phyloP scores from a whole-genome alignment of 2,888 invertebrate genomes.

The Spisula solida region DNA sequence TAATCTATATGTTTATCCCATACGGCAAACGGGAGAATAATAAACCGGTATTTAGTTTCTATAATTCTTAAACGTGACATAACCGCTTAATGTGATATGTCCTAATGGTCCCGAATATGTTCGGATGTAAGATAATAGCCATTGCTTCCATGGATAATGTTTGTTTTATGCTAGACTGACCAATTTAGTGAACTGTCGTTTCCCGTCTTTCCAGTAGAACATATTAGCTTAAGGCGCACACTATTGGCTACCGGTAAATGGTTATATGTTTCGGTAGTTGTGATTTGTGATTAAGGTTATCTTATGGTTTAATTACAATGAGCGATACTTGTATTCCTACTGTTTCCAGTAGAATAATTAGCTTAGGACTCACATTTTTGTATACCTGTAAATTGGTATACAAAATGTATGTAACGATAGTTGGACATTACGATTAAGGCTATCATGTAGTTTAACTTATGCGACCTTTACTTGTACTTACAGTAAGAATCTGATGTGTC shows the following conservation, averaged over 20 bases:
- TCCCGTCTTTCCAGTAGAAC: background rate
- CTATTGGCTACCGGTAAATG: background rate
- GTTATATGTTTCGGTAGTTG: background rate
- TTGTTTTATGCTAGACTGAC: too few relatives aligned
- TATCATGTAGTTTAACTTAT: background rate
- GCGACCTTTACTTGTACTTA: slow-evolving; percentile 56
- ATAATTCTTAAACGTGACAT: slow-evolving; percentile 9
- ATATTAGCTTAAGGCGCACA: background rate
- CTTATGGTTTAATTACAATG: background rate
- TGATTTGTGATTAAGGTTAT: background rate
- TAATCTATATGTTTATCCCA: background rate
- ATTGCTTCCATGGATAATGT: too few relatives aligned
- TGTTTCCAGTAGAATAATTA: background rate
- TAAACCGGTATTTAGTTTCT: background rate
- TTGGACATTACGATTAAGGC: background rate
- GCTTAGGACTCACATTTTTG: background rate
- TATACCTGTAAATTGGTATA: too few relatives aligned
- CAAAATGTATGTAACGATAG: background rate
- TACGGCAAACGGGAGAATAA: background rate
- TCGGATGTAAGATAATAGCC: background rate
- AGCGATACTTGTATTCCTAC: background rate
- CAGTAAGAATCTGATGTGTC: slow-evolving; percentile 84
- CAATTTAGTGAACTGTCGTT: too few relatives aligned
- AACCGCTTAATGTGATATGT: background rate
- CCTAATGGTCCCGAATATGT: background rate